Conservation (phyloP, 2,113 vertebrate genomes). For the Saccopteryx bilineata region DNA sequence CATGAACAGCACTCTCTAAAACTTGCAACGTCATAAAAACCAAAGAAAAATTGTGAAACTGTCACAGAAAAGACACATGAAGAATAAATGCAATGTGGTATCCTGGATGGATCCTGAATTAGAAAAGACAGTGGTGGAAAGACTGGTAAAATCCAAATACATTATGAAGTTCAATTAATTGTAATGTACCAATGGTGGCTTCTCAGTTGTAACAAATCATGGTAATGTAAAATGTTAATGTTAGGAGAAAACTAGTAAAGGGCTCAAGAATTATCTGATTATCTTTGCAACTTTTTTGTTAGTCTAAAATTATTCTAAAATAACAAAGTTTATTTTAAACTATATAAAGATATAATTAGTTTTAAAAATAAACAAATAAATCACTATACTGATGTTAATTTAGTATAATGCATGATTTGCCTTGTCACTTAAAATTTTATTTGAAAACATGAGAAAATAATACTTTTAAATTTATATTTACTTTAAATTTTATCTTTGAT, state of each 20-base stretch:
- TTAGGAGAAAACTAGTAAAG: neutral
- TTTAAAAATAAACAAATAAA: neutral
- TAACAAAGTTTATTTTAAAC: constrained; percentile 9
- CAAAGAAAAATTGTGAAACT: neutral
- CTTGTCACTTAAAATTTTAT: neutral
- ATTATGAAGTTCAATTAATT: neutral
- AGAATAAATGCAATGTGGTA: neutral
- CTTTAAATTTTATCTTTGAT: neutral
- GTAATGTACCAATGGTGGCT: no score
- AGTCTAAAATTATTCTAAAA: neutral
- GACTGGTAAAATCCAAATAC: neutral
- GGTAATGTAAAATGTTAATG: neutral
- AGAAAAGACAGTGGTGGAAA: neutral
- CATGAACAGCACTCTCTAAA: neutral
- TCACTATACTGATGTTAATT: neutral
- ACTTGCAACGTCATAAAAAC: neutral
- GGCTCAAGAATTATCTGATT: neutral
- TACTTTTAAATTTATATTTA: neutral
- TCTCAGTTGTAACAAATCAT: neutral
- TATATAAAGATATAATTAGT: neutral
- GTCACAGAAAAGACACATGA: neutral
- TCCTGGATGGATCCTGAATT: neutral
- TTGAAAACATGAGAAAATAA: neutral
- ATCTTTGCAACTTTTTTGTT: neutral
- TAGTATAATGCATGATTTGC: neutral